Evolutionary conservation across 2,797 vertebrate species (phyloP).

Genomic region (Micropoecilia bifurca): DNA sequence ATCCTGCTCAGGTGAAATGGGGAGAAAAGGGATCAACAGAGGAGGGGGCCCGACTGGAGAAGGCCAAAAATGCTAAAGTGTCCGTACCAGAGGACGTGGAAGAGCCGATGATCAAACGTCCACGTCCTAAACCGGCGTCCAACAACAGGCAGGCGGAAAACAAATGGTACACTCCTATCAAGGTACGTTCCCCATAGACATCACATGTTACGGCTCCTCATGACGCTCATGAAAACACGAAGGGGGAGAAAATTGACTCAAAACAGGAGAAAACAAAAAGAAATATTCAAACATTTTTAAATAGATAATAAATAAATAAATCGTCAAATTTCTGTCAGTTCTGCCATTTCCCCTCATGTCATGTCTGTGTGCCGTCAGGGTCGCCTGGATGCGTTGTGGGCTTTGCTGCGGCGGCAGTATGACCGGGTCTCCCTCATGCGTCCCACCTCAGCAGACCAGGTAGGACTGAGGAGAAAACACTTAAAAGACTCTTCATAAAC

Average conservation of each 20-base stretch:
- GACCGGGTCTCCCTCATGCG: slow-evolving; percentile 95
- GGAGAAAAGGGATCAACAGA: slow-evolving; percentile 97
- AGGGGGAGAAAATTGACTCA: neutral
- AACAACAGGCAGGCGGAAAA: slow-evolving; percentile 75
- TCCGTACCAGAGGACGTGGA: slow-evolving; percentile 88
- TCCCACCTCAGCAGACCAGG: slow-evolving; percentile 91
- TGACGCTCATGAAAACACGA: neutral
- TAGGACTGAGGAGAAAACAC: slow-evolving; percentile 60
- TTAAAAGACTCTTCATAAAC: neutral
- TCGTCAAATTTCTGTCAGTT: neutral
- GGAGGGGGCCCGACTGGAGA: slow-evolving; percentile 94
- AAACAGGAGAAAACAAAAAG: neutral
- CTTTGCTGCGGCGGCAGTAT: slow-evolving; percentile 89
- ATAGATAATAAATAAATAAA: neutral
- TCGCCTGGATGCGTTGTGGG: slow-evolving; percentile 94
- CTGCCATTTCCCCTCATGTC: neutral
- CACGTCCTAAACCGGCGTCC: slow-evolving; percentile 66
- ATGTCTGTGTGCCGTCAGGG: slow-evolving; percentile 77
- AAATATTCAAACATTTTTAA: neutral
- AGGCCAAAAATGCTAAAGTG: slow-evolving; percentile 93
- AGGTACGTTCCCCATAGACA: slow-evolving; percentile 75
- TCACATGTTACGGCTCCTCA: neutral
- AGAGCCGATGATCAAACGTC: slow-evolving; percentile 77
- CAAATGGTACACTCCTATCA: slow-evolving; percentile 97
- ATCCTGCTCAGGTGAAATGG: slow-evolving; percentile 88